Evolutionary conservation across 2,113 vertebrate genomes (phyloP).

Genomic region (Loxodonta africana): DNA sequence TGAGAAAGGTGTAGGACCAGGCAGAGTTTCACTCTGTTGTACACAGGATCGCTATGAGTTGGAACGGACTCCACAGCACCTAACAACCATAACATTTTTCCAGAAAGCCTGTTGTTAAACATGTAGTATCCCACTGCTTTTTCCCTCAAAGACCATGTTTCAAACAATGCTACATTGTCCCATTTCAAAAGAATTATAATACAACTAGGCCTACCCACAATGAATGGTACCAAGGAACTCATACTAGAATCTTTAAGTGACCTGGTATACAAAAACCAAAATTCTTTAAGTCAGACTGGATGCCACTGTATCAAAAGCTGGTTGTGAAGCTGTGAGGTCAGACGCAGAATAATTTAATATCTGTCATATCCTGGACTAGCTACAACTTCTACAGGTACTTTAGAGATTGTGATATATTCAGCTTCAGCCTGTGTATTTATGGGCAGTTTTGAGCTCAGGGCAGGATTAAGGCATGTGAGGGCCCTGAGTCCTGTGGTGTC

Average conservation of each 20-base stretch:
- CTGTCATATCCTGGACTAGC: neutral
- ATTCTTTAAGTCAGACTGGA: neutral
- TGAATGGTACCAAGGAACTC: neutral
- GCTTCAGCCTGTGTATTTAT: neutral
- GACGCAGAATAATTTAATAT: neutral
- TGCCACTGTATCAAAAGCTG: neutral
- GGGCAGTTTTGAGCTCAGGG: neutral
- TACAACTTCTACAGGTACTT: neutral
- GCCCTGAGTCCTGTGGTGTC: too few species aligned
- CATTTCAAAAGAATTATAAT: slow-evolving; percentile 1
- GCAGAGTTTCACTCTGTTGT: too few species aligned
- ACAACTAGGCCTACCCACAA: neutral
- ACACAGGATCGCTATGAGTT: too few species aligned
- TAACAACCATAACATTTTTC: neutral
- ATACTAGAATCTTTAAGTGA: neutral
- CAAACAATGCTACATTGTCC: neutral
- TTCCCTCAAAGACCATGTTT: neutral
- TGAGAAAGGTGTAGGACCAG: too few species aligned
- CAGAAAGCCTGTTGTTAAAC: neutral
- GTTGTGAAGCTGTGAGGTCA: neutral
- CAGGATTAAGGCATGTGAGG: too few species aligned
- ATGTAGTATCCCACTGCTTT: neutral
- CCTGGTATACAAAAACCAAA: neutral
- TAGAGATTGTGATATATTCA: neutral
- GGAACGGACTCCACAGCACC: too few species aligned